These are phyloP conservation scores for Tympanuchus pallidicinctus DNA, from an alignment of 2,113 vertebrate species.

Conservation along the genomic window DNA sequence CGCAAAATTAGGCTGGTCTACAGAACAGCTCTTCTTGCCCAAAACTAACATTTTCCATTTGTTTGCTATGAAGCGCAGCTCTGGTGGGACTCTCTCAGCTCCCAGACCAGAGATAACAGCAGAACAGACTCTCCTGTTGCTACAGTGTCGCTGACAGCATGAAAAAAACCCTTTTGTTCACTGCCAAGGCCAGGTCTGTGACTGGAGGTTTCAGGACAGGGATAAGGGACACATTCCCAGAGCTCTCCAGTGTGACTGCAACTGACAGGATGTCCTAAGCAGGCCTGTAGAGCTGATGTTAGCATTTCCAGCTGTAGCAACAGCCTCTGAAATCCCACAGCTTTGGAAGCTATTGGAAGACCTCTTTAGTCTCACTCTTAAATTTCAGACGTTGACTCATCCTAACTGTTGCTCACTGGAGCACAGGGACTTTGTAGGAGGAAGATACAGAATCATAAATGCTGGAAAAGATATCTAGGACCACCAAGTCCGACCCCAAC, in stretches of 20 bases:
- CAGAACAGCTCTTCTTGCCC: neutral
- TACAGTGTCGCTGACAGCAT: neutral
- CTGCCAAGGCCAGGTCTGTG: rapidly evolving
- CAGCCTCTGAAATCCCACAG: neutral
- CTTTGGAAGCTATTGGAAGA: too few species aligned
- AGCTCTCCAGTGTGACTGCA: rapidly evolving
- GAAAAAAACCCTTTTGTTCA: neutral
- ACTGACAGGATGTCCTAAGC: neutral
- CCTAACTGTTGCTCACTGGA: neutral
- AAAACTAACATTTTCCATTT: rapidly evolving
- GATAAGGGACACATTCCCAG: neutral
- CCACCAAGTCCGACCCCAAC: too few species aligned
- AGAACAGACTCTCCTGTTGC: rapidly evolving
- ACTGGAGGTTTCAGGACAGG: neutral
- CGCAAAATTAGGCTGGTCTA: neutral
- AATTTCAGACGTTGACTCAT: rapidly evolving
- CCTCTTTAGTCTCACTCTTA: neutral
- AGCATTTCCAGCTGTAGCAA: neutral
- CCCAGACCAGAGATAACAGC: neutral
- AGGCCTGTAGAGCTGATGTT: neutral
- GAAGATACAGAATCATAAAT: neutral
- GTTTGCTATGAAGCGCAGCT: neutral
- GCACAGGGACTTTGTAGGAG: neutral
- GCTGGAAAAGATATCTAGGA: too few species aligned
- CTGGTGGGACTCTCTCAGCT: neutral